These are phyloP conservation scores for Folsomia manolachei DNA, from an alignment of 2,888 invertebrate genomes.

Conservation along the genomic window DNA sequence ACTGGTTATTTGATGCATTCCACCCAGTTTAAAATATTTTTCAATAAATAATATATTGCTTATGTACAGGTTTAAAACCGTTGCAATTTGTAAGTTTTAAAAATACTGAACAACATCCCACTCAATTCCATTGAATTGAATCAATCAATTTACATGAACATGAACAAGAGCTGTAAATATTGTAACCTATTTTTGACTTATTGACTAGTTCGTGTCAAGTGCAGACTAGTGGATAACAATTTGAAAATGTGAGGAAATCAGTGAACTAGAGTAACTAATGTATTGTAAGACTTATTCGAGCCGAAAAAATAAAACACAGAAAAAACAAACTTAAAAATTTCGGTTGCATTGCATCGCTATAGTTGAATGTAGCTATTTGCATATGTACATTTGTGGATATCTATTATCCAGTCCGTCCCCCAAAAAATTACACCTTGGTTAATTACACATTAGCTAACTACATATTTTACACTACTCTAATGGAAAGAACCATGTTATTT, in stretches of 20 bases:
- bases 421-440: too few species aligned
- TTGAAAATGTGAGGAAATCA: conserved; percentile 15
- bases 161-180: too few species aligned
- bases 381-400: conserved; percentile 1
- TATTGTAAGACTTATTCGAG: not conserved
- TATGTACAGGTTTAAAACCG: not conserved
- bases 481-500: conserved; percentile 2
- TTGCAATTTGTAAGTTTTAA: not conserved
- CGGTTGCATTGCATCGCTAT: conserved; percentile 3
- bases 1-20: too few species aligned
- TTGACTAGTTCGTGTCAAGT: conserved; percentile 34
- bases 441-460: conserved; percentile 3
- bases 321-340: not conserved
- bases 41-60: not conserved
- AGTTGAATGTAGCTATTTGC: not conserved
- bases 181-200: conserved; percentile 32
- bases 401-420: too few species aligned
- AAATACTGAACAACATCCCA: too few species aligned
- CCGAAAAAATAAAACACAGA: not conserved
- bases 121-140: too few species aligned
- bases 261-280: not conserved
- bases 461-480: conserved; percentile 6
- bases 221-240: conserved; percentile 30
- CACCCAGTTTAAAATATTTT: too few species aligned
- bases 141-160: not conserved